Evolutionary conservation across 2,797 vertebrate species (phyloP).

Genomic region (Nannoperca obscura): DNA sequence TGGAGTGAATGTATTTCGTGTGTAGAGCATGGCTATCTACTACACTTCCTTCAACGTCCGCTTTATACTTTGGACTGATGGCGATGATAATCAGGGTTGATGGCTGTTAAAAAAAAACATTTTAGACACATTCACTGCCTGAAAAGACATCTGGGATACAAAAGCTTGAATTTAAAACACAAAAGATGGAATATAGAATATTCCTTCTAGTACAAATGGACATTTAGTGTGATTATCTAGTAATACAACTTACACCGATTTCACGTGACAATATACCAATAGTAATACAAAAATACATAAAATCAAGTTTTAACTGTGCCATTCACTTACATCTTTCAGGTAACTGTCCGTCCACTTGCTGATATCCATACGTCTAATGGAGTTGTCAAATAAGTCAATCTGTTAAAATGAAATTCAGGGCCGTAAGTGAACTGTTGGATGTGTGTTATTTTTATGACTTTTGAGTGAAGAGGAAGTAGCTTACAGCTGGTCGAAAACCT

Average conservation of each 20-base stretch:
- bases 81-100: constrained; percentile 92
- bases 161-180: background rate
- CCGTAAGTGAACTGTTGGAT: background rate
- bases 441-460: background rate
- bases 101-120: constrained; percentile 77
- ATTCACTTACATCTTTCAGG: constrained; percentile 89
- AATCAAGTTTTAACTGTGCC: background rate
- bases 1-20: constrained; percentile 92
- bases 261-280: background rate
- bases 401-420: constrained; percentile 61
- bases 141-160: background rate
- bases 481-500: constrained; percentile 89
- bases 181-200: background rate
- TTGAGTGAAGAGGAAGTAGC: background rate
- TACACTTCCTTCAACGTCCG: constrained; percentile 88
- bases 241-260: background rate
- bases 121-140: background rate
- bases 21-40: constrained; percentile 89
- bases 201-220: background rate
- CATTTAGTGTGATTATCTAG: background rate
- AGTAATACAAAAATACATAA: background rate
- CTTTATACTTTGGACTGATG: constrained; percentile 94
- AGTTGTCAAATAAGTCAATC: constrained; percentile 90
- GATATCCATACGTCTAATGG: constrained; percentile 88
- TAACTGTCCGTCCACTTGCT: constrained; percentile 92